Evolutionary conservation across 2,888 invertebrate genomes (phyloP).

Genomic region (Amaurobius ferox): DNA sequence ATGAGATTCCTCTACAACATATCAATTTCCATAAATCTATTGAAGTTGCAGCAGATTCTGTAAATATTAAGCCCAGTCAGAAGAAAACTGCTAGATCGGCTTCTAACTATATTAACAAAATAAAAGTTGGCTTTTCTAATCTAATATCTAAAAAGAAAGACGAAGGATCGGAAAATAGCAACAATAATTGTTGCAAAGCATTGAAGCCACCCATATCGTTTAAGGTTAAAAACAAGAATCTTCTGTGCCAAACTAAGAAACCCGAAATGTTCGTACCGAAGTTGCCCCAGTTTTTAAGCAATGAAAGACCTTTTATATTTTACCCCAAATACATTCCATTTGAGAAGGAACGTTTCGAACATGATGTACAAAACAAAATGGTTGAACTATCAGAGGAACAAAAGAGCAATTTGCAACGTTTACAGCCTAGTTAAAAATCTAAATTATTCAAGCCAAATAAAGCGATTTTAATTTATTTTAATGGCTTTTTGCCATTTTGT

Average conservation of each 20-base stretch:
- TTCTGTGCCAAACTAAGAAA: background rate
- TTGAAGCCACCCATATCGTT: background rate
- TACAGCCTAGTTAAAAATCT: too few relatives aligned
- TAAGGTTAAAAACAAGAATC: background rate
- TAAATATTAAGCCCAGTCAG: background rate
- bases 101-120: background rate
- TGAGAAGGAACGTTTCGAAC: slow-evolving; percentile 24
- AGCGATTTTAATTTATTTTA: too few relatives aligned
- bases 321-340: slow-evolving; percentile 32
- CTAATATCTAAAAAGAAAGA: background rate
- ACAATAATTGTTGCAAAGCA: background rate
- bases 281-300: slow-evolving; percentile 2
- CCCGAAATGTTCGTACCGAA: background rate
- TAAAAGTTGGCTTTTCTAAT: slow-evolving; percentile 9
- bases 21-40: background rate
- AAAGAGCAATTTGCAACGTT: background rate
- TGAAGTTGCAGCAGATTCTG: background rate
- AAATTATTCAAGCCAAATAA: too few relatives aligned
- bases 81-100: background rate
- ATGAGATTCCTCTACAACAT: background rate
- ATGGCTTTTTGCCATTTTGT: too few relatives aligned
- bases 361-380: slow-evolving; percentile 11
- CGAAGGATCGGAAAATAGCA: background rate
- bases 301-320: slow-evolving; percentile 17
- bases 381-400: background rate